These are phyloP conservation scores for Caenorhabditis japonica DNA, from an alignment of 2,888 invertebrate species.

Conservation along the genomic window DNA sequence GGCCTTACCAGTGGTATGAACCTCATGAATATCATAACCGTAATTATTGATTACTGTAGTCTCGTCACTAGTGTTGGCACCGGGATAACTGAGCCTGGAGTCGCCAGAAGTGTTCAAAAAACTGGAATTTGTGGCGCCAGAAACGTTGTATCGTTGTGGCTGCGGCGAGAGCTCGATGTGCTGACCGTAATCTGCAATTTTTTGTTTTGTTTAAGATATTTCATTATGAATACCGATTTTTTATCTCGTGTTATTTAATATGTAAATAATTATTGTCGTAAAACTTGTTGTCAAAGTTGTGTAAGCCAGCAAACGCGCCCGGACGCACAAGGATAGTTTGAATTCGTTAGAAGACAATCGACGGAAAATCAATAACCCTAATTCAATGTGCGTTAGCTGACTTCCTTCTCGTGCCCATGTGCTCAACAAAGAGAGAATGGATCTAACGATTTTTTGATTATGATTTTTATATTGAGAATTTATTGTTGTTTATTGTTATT, in stretches of 20 bases:
- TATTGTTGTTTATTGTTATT: no score
- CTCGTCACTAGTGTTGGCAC: slow-evolving; percentile 38
- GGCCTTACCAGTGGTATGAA: slow-evolving; percentile 70
- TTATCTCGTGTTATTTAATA: not conserved
- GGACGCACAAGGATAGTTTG: no score
- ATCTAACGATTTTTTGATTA: no score
- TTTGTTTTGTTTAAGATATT: slow-evolving; percentile 4
- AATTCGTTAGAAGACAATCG: no score
- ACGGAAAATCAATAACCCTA: no score
- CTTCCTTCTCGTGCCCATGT: no score
- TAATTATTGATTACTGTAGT: slow-evolving; percentile 66
- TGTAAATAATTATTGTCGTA: not conserved
- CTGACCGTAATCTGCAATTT: slow-evolving; percentile 63
- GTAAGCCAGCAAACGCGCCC: no score
- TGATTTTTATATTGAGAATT: no score
- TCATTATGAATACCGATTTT: not conserved
- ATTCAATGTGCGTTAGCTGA: no score
- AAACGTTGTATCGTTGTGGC: slow-evolving; percentile 43
- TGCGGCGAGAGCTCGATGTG: slow-evolving; percentile 60
- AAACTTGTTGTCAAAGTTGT: no score
- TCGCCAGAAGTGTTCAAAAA: slow-evolving; percentile 53
- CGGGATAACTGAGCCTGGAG: slow-evolving; percentile 24
- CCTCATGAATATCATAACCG: slow-evolving; percentile 75
- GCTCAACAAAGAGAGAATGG: no score
- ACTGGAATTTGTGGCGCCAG: slow-evolving; percentile 32